Evolutionary conservation across 1,140 invertebrate species (phyloP), one percentile per base, ranked within the genome.

Genomic region (Conus ventricosus): DNA sequence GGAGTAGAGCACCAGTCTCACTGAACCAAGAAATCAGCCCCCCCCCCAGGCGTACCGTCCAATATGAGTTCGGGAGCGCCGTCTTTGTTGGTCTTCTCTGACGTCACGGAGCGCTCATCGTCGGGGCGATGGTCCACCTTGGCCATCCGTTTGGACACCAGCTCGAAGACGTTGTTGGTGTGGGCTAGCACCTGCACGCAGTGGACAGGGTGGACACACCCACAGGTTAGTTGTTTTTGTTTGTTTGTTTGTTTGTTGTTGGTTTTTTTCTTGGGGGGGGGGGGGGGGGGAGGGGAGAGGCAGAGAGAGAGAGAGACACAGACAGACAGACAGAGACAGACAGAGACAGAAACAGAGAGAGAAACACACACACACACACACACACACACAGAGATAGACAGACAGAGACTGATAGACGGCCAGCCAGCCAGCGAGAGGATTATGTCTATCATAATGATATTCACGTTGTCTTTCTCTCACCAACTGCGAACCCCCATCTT

Each of bases 131-230:
- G 10, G 39, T 85, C 67, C 5, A 20, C 13, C 63, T 84, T 84
- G 7, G 98, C 97, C 0, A 97, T 97, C 90, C 98, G 97, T 1
- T 97, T 97, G 0, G 98, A 98, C n/a, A 98, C 96, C 92, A 99
- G 93, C 95, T 99, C 98, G 95, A 99, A 99, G 90, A 99, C 98
- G 94, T 99, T 99, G 94, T 99, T 99, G 8, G 98, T 98, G 91
- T 98, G 96, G 92, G 98, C 97, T 88, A 99, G 96, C 92, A 99
- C 98, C 98, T 99, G 95, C 67, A 93, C 55, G 51, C 39, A 39
- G 39, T 39, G 39, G 39, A 39, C 39, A 39, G 39, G 3, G 23
- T 53, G 60, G 15, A 84, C 15, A 57, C 54, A 84, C 53, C 15
- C 7, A 84, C 20, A 78, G 27, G 10, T 25, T 20, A 78, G 17